Evolutionary conservation across 2,888 invertebrate species (phyloP), one percentile per base, ranked within the genome.

Genomic region (Meta bourneti): DNA sequence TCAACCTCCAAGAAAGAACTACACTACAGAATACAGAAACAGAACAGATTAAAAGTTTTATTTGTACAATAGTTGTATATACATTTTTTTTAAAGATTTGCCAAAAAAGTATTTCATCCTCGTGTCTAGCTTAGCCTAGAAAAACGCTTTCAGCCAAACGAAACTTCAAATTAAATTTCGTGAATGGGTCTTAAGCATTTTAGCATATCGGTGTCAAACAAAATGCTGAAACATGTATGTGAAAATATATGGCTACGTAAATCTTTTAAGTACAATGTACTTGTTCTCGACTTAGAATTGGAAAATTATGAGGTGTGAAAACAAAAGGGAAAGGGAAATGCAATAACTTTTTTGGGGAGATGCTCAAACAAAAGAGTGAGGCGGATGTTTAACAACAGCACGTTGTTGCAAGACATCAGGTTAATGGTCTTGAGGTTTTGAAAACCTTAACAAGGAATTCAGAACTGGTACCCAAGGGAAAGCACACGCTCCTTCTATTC

Each of bases 351-450:
- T 34, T 80, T 34, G 16, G 20, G 74, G 6, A 61, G 34, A 75
- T 20, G 70, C 19, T 69, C 54, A 84, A 84, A 83, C 83, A 83
- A 83, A 83, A 83, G 83, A 52, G 71, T 54, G 34, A 72, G 72
- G 52, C 84, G 74, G 61, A 49, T 84, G 71, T 84, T 61, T 34
- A 84, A 84, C 74, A 75, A 84, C 71, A 84, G 84, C 8, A 9
- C 34, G 34, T 74, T 84, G 74, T 80, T 84, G 84, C 19, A 20
- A 51, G 16, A 54, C 74, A 16, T 13, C 72, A 48, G 84, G 84
- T 74, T 84, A 75, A 84, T 61, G 75, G 74, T 75, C 61, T 20
- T 7, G n/a, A 8, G n/a, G 84, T 75, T 54, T 75, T 61, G 61
- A 52, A 74, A 83, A 74, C 83, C 34, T 16, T 75, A 75, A 75